Percentiles rank a stretch among this genome's conserved stretches.
phyloP scores from a whole-genome alignment of 1,140 invertebrate genomes.

The Cherax destructor region DNA sequence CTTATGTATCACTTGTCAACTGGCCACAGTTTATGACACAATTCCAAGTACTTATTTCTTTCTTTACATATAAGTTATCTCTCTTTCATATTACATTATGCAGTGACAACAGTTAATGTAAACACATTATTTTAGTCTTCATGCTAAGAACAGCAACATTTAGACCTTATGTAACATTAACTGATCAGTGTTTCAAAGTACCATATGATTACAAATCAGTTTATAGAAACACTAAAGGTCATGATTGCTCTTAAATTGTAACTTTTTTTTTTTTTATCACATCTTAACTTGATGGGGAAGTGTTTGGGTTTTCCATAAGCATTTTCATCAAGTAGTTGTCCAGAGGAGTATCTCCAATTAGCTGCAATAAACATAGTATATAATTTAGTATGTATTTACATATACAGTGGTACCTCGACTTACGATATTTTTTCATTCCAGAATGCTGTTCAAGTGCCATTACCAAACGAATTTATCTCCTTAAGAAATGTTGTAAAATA shows the following conservation, averaged over 20 bases:
- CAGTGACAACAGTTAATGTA: neutral
- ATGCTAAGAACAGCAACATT: neutral
- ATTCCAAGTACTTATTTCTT: too few species aligned
- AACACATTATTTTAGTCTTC: neutral
- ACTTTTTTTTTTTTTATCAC: neutral
- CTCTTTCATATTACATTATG: neutral
- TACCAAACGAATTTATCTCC: too few species aligned
- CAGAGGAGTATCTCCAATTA: constrained; percentile 76
- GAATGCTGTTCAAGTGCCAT: too few species aligned
- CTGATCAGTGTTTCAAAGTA: neutral
- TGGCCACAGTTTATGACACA: neutral
- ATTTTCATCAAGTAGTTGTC: constrained; percentile 68
- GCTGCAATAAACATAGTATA: constrained; percentile 23
- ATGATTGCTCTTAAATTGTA: neutral
- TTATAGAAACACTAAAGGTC: constrained; percentile 7
- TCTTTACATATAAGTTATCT: neutral
- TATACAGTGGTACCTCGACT: too few species aligned
- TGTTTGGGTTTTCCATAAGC: constrained; percentile 73
- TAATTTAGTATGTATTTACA: neutral
- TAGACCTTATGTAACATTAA: neutral
- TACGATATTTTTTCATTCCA: too few species aligned
- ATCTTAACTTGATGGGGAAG: constrained; percentile 34
- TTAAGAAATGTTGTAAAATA: too few species aligned
- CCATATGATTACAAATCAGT: neutral
- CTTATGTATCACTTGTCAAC: neutral